These are phyloP conservation scores for Brenthis ino DNA, from an alignment of 2,888 invertebrate genomes.

Conservation along the genomic window DNA sequence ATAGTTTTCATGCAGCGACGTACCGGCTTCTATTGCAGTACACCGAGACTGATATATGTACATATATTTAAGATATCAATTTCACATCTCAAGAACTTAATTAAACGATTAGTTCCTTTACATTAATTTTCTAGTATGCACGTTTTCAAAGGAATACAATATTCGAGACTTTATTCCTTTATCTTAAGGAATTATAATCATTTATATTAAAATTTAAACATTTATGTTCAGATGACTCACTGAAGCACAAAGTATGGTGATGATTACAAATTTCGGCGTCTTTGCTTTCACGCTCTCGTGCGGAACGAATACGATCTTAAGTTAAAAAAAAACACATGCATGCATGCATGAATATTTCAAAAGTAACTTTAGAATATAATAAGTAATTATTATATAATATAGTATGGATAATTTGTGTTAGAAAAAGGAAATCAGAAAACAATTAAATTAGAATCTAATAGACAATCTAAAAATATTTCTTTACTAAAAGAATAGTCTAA, in stretches of 20 bases:
- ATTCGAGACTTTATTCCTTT: not conserved
- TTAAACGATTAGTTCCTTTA: conserved; percentile 4
- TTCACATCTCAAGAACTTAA: not conserved
- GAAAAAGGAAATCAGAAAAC: too few relatives aligned
- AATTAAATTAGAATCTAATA: too few relatives aligned
- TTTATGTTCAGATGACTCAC: not conserved
- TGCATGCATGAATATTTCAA: not conserved
- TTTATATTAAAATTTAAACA: conserved; percentile 8
- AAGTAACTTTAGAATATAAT: too few relatives aligned
- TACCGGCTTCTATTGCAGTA: not conserved
- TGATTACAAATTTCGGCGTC: conserved; percentile 15
- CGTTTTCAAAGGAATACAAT: not conserved
- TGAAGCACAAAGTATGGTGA: conserved; percentile 1
- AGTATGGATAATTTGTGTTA: too few relatives aligned
- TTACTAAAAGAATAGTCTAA: too few relatives aligned
- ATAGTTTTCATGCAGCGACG: not conserved
- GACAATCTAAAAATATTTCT: too few relatives aligned
- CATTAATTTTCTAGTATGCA: not conserved
- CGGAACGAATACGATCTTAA: conserved; percentile 10
- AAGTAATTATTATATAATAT: too few relatives aligned
- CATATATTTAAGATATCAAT: not conserved
- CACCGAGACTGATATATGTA: not conserved
- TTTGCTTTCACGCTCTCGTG: conserved; percentile 10
- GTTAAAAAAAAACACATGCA: not conserved
- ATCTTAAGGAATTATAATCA: not conserved